Base-by-base conservation (phyloP, 1,140 invertebrate species). In the Orchesella cincta region DNA sequence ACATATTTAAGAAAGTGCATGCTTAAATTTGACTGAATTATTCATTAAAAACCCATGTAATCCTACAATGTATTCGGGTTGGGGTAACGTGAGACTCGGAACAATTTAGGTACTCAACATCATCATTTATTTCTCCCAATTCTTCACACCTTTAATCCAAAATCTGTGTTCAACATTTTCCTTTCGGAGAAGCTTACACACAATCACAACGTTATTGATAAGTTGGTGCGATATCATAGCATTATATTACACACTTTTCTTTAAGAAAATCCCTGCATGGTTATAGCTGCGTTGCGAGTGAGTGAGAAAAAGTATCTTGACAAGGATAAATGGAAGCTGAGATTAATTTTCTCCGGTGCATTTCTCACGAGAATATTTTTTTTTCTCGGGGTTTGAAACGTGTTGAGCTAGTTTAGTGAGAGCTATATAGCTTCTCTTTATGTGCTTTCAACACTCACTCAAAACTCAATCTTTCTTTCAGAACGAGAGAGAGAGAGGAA, bases 261-360 rank as follows among this genome's bases (percentile, higher is more conserved):
- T n/a, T n/a, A n/a, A n/a, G n/a, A n/a, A n/a, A n/a, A n/a, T n/a
- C n/a, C n/a, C n/a, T n/a, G n/a, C n/a, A n/a, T n/a, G n/a, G n/a
- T n/a, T n/a, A n/a, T n/a, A 57, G 54, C 12, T 57, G 26, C 54
- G 23, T 23, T 57, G 54, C 14, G 23, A 57, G 62, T 31, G 62
- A 67, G 31, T 8, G n/a, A 67, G 62, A 67, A n/a, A 33, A 8
- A 46, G 39, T 31, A 29, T 8, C 62, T 78, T 74, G 81, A 82
- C 81, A 82, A 82, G 79, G 79, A 82, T 82, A 82, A 82, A 82
- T 82, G 76, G 81, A 80, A 82, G 57, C 67, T 82, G 81, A 80
- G 81, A 82, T 82, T 82, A 82, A 82, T 82, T 82, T 82, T 82
- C 81, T 79, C 74, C 57, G 70, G 72, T 82, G 77, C 81, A 82